Percentiles rank a stretch among this genome's conserved stretches.
Conservation (phyloP, 2,113 vertebrate genomes). For the human (Homo sapiens) region DNA sequence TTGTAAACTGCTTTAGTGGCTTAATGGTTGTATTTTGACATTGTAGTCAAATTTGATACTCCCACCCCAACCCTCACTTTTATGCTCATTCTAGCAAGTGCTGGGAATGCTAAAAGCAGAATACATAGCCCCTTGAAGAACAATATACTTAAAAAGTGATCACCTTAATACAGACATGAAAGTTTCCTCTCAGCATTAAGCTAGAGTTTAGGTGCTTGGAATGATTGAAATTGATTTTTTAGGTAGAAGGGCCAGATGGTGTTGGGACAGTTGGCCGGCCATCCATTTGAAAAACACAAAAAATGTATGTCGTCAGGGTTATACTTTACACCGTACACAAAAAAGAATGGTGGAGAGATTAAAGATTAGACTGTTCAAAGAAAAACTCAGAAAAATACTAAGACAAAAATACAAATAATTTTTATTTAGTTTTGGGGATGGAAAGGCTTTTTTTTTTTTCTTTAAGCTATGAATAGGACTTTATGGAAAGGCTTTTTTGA, state of each 20-base stretch:
- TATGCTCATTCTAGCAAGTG: conserved; percentile 46
- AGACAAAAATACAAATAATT: not conserved
- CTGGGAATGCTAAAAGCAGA: conserved; percentile 23
- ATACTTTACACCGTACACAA: not conserved
- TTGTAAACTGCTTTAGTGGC: not conserved
- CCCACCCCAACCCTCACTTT: not conserved
- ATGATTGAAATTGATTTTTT: not conserved
- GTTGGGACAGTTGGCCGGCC: not conserved
- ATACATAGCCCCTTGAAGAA: not conserved
- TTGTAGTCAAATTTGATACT: conserved; percentile 33
- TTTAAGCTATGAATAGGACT: too few relatives aligned
- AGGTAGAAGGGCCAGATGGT: not conserved
- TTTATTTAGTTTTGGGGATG: conserved; percentile 19
- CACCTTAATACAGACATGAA: not conserved
- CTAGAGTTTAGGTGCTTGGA: not conserved
- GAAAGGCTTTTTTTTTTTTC: not conserved
- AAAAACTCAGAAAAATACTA: conserved; percentile 12
- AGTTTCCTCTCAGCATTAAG: not conserved
- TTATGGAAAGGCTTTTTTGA: conserved; percentile 15
- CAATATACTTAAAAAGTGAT: conserved; percentile 55
- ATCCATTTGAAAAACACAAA: not conserved
- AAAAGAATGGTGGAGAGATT: conserved; percentile 14
- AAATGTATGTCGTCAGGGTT: not conserved
- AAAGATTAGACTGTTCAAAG: conserved; percentile 13
- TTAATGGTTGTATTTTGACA: not conserved